A percentile compares a stretch with the other conserved stretches of the same genome.
phyloP scores from a whole-genome alignment of 2,797 vertebrate genomes.

The Gephyroberyx darwinii region DNA sequence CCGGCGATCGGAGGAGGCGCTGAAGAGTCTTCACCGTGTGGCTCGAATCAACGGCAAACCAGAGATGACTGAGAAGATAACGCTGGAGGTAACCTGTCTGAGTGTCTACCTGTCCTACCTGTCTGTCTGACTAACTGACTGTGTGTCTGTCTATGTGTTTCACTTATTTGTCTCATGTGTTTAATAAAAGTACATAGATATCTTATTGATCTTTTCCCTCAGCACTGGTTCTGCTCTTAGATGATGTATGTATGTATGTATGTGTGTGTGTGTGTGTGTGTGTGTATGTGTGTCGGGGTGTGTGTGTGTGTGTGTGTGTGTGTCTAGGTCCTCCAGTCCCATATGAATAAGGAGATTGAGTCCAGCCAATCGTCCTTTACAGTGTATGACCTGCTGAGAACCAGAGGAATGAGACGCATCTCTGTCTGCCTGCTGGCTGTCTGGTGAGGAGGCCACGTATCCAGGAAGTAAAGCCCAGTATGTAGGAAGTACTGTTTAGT shows the following conservation, averaged over 20 bases:
- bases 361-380: conserved; percentile 59
- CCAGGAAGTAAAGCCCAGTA: background rate
- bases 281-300: background rate
- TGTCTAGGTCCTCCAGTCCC: conserved; percentile 76
- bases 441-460: conserved; percentile 68
- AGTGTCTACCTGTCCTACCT: background rate
- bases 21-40: conserved; percentile 76
- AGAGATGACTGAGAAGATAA: conserved; percentile 63
- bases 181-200: too few relatives aligned
- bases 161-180: too few relatives aligned
- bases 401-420: conserved; percentile 77
- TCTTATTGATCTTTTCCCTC: too few relatives aligned
- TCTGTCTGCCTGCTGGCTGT: conserved; percentile 77
- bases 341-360: conserved; percentile 81
- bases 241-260: too few relatives aligned
- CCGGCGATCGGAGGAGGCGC: conserved; percentile 65
- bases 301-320: conserved; percentile 3
- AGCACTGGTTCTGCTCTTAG: too few relatives aligned
- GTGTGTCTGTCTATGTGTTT: background rate
- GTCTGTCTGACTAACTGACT: background rate
- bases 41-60: conserved; percentile 77
- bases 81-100: conserved; percentile 58
- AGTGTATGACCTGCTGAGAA: conserved; percentile 75
- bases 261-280: too few relatives aligned
- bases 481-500: too few relatives aligned